Base-by-base conservation (phyloP, 2,797 vertebrate genomes). In the Spea hammondii region DNA sequence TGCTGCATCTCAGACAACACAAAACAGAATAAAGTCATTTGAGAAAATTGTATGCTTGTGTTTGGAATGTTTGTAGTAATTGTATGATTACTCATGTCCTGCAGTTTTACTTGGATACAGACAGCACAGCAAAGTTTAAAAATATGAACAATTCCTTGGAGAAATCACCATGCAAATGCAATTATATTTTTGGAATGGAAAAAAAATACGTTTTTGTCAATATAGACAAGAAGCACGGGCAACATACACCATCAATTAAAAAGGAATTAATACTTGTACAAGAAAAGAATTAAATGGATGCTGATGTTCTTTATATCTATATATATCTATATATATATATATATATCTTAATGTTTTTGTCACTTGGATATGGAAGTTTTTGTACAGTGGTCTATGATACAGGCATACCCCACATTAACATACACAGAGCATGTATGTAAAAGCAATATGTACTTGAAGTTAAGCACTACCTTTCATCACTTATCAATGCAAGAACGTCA, bases 111-210 rank as follows among this genome's bases (percentile, higher is more conserved):
- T 65, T 80, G 59, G 72, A 32, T 44, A 32, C 57, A 62, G 65
- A 71, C 32, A 54, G 76, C 49, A 54, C 11, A 59, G 5, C 57
- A 69, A 57, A 17, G 10, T 64, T 62, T n/a, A 79, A 75, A 65
- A 64, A 49, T 44, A 14, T 69, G 59, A 79, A 70, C 49, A 8
- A 57, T 32, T 51, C 44, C 45, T 65, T 46, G 57, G 14, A 70
- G 50, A 49, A 62, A 46, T 64, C 44, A 64, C 50, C 53, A 73
- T 67, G 14, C 17, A 78, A 59, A 72, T 57, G 11, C 13, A 67
- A 57, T 67, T 49, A 66, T 66, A 66, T 72, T 54, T 65, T 44
- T 77, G 59, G 46, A 66, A 50, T 11, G 46, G 11, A 69, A 72
- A 72, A 72, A 62, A 62, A 17, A 66, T 6, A 51, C 6, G 55